A percentile compares a stretch with the other conserved stretches of the same genome.
phyloP scores from a whole-genome alignment of 1,140 invertebrate genomes.

The Oryzaephilus surinamensis region DNA sequence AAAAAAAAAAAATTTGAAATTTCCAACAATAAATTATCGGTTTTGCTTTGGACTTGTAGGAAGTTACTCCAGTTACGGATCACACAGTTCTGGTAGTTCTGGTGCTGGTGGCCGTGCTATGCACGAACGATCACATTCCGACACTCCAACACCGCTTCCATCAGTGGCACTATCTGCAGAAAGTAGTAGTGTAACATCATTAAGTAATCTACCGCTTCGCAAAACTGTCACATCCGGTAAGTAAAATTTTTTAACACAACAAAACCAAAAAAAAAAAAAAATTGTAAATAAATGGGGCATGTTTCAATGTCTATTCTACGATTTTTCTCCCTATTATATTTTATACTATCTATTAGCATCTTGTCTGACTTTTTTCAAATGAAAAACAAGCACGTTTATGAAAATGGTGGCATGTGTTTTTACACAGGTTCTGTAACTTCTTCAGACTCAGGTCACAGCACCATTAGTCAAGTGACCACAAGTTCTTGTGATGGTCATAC shows the following conservation, averaged over 20 bases:
- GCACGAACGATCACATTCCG: conserved; percentile 84
- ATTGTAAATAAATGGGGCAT: not conserved
- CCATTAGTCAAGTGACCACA: conserved; percentile 30
- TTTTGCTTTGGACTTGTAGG: conserved; percentile 17
- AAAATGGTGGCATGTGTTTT: conserved; percentile 21
- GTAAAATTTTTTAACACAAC: conserved; percentile 23
- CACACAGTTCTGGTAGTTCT: conserved; percentile 25
- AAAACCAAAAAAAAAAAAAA: not conserved
- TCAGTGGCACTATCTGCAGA: conserved; percentile 87
- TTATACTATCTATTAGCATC: conserved; percentile 2
- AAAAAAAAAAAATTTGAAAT: no score
- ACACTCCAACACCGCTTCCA: conserved; percentile 71
- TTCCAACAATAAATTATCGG: no score
- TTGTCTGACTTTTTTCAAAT: conserved; percentile 11
- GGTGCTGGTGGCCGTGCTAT: conserved; percentile 41
- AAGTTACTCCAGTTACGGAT: conserved; percentile 36
- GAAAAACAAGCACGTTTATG: conserved; percentile 21
- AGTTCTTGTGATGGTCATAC: conserved; percentile 28
- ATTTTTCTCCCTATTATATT: not conserved
- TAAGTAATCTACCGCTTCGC: conserved; percentile 76
- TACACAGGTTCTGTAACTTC: conserved; percentile 33
- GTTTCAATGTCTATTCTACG: not conserved
- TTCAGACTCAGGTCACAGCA: conserved; percentile 36
- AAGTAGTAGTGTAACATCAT: conserved; percentile 87
- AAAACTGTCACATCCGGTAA: conserved; percentile 77